Conservation (phyloP, 2,888 invertebrate species). For the Eupeodes luniger region DNA sequence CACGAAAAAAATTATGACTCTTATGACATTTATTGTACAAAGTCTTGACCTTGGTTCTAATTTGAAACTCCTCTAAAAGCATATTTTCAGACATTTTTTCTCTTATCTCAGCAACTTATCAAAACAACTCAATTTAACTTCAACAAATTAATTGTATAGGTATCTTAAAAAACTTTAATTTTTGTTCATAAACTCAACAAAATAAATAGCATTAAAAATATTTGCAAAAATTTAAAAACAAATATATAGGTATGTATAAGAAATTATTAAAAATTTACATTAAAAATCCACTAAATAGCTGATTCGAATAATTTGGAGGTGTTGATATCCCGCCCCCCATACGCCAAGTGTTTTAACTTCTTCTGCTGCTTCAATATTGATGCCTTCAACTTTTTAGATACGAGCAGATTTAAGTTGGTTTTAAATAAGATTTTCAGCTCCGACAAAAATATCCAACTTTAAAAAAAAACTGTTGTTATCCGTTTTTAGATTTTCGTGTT, state of each 20-base stretch:
- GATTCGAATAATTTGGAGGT: slow-evolving; percentile 75
- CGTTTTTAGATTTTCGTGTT: slow-evolving; percentile 10
- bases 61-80: too few species aligned
- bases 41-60: too few species aligned
- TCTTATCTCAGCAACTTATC: slow-evolving; percentile 1
- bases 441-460: slow-evolving; percentile 47
- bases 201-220: slow-evolving; percentile 23
- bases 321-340: slow-evolving; percentile 77
- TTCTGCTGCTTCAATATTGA: slow-evolving; percentile 25
- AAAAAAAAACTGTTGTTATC: slow-evolving; percentile 35
- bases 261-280: slow-evolving; percentile 61
- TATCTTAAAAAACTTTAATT: not conserved
- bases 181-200: slow-evolving; percentile 58
- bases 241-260: slow-evolving; percentile 11
- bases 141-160: not conserved
- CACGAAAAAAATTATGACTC: too few species aligned
- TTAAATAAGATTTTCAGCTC: slow-evolving; percentile 3
- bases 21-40: too few species aligned
- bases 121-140: not conserved
- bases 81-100: not conserved
- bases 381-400: not conserved
- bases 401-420: too few species aligned
- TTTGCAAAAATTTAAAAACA: slow-evolving; percentile 16
- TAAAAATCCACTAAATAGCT: slow-evolving; percentile 76
- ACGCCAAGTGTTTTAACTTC: slow-evolving; percentile 55